Evolutionary conservation across 2,797 vertebrate genomes (phyloP).

Genomic region (Staurois parvus): DNA sequence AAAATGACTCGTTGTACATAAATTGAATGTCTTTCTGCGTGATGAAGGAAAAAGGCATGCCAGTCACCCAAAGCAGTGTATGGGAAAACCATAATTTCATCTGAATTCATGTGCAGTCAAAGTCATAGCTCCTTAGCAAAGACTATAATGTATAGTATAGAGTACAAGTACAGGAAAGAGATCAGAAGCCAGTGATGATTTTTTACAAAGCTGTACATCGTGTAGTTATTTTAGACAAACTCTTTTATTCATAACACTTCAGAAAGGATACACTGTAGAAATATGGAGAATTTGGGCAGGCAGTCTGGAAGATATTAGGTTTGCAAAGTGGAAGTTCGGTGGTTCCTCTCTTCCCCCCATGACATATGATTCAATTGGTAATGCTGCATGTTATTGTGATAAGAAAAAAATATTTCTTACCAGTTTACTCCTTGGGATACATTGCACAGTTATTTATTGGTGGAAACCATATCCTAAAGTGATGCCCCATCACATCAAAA

Average conservation of each 20-base stretch:
- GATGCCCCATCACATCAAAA: no score
- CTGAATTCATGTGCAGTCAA: constrained; percentile 31
- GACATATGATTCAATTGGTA: neutral
- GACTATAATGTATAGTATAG: constrained; percentile 1
- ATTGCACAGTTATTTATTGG: no score
- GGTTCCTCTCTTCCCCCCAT: neutral
- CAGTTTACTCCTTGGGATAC: no score
- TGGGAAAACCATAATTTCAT: constrained; percentile 19
- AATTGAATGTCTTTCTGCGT: constrained; percentile 33
- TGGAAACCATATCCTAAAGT: no score
- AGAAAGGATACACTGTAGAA: neutral
- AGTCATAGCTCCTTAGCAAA: neutral
- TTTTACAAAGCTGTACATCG: neutral
- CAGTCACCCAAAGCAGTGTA: constrained; percentile 12
- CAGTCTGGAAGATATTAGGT: neutral
- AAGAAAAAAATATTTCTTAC: no score
- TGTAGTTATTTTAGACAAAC: constrained; percentile 10
- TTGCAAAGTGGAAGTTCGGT: neutral
- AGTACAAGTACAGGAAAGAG: neutral
- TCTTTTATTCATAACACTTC: neutral
- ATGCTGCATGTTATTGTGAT: no score
- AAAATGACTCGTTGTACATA: constrained; percentile 37
- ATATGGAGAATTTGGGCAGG: neutral
- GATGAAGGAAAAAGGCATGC: neutral
- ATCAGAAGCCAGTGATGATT: neutral